Conservation (phyloP, 2,113 vertebrate species). For the Dipodomys ordii region DNA sequence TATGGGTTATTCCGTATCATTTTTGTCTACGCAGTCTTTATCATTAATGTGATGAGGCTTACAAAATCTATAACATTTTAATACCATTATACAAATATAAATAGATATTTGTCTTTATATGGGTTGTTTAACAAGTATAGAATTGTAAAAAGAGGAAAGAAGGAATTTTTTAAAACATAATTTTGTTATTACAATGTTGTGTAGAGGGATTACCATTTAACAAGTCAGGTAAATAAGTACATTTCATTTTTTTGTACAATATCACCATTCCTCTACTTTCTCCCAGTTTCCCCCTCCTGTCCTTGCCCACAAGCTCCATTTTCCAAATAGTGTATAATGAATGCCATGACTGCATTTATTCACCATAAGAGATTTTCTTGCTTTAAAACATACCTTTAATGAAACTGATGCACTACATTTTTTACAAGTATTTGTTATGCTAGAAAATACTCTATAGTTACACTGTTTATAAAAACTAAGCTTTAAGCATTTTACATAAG, state of each 20-base stretch:
- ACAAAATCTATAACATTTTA: constrained; percentile 44
- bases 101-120: background rate
- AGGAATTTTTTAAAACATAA: background rate
- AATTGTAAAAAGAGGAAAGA: constrained; percentile 20
- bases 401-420: constrained; percentile 33
- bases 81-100: background rate
- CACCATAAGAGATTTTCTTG: constrained; percentile 41
- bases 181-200: too few species aligned
- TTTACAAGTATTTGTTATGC: constrained; percentile 28
- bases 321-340: too few species aligned
- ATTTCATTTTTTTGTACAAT: too few species aligned
- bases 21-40: constrained; percentile 27
- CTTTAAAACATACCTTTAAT: constrained; percentile 10
- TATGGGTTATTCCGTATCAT: constrained; percentile 45
- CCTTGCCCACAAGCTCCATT: too few species aligned
- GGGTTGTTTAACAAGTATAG: constrained; percentile 26
- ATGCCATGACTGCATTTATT: too few species aligned
- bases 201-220: too few species aligned
- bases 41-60: constrained; percentile 45
- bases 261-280: too few species aligned
- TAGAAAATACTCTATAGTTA: constrained; percentile 12
- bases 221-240: too few species aligned
- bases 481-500: background rate
- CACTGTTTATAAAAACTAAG: constrained; percentile 17
- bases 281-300: too few species aligned